Evolutionary conservation across 2,888 invertebrate genomes (phyloP).

Genomic region (Villa cingulata): DNA sequence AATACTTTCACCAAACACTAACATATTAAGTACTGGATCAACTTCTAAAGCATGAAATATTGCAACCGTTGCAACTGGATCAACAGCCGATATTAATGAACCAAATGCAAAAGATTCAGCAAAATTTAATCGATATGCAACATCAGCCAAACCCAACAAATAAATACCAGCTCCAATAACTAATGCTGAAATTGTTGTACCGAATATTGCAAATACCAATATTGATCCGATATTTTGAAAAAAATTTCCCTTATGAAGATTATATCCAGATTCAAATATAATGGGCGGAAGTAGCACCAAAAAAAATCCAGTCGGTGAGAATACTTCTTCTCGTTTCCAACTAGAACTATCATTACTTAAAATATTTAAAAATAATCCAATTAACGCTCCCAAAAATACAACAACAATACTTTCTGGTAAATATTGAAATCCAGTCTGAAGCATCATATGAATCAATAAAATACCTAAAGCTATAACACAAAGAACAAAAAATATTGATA

Average conservation of each 20-base stretch:
- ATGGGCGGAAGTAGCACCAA: conserved; percentile 93
- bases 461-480: conserved; percentile 91
- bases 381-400: conserved; percentile 84
- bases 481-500: conserved; percentile 96
- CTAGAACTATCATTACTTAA: conserved; percentile 74
- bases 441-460: conserved; percentile 82
- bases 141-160: conserved; percentile 78
- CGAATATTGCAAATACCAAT: conserved; percentile 91
- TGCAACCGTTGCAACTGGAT: conserved; percentile 97
- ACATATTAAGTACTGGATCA: conserved; percentile 96
- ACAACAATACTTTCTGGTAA: conserved; percentile 96
- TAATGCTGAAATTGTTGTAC: conserved; percentile 92
- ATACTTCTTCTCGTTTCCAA: conserved; percentile 95
- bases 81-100: conserved; percentile 94
- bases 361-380: conserved; percentile 80
- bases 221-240: conserved; percentile 99
- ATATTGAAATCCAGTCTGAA: conserved; percentile 91
- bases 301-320: conserved; percentile 97
- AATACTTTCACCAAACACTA: conserved; percentile 76
- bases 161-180: conserved; percentile 95
- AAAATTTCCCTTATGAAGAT: conserved; percentile 93
- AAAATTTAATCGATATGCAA: conserved; percentile 83
- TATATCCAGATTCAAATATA: conserved; percentile 98
- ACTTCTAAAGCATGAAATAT: conserved; percentile 97
- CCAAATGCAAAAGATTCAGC: conserved; percentile 98